phyloP scores from a whole-genome alignment of 2,888 invertebrate species.

The Dascillus cervinus region DNA sequence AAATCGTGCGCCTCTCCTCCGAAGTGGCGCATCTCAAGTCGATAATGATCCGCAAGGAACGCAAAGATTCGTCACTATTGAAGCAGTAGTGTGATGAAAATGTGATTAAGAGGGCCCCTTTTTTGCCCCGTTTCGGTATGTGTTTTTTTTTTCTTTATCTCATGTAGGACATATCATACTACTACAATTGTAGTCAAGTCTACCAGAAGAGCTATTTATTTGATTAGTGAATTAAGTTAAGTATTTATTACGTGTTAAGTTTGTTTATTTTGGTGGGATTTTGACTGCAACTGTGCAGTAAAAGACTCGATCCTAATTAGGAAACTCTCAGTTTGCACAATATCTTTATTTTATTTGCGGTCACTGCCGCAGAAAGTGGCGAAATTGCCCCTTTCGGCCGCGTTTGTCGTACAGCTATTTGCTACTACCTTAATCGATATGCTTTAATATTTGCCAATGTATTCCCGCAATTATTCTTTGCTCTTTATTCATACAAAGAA shows the following conservation, averaged over 20 bases:
- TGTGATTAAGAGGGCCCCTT: background rate
- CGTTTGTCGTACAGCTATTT: background rate
- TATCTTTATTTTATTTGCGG: no score
- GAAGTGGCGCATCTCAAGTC: slow-evolving; percentile 87
- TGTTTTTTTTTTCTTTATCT: no score
- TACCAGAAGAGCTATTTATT: slow-evolving; percentile 23
- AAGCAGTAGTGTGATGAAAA: slow-evolving; percentile 14
- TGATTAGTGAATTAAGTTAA: slow-evolving; percentile 23
- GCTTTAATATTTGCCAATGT: slow-evolving; percentile 13
- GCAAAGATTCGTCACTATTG: slow-evolving; percentile 21
- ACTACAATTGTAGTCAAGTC: slow-evolving; percentile 11
- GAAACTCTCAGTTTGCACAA: slow-evolving; percentile 8
- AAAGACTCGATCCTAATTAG: no score
- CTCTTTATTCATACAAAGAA: slow-evolving; percentile 12
- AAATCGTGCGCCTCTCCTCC: slow-evolving; percentile 79
- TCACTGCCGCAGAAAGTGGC: no score
- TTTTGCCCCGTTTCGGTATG: no score
- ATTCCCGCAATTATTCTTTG: slow-evolving; percentile 13
- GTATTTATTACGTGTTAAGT: slow-evolving; percentile 22
- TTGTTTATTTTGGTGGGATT: slow-evolving; percentile 5
- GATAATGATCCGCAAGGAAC: slow-evolving; percentile 59
- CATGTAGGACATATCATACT: no score
- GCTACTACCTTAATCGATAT: slow-evolving; percentile 5
- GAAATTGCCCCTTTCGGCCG: no score
- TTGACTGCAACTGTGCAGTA: slow-evolving; percentile 4